Base-by-base conservation (phyloP, 2,888 invertebrate species). In the Drosophila anomalipes region DNA sequence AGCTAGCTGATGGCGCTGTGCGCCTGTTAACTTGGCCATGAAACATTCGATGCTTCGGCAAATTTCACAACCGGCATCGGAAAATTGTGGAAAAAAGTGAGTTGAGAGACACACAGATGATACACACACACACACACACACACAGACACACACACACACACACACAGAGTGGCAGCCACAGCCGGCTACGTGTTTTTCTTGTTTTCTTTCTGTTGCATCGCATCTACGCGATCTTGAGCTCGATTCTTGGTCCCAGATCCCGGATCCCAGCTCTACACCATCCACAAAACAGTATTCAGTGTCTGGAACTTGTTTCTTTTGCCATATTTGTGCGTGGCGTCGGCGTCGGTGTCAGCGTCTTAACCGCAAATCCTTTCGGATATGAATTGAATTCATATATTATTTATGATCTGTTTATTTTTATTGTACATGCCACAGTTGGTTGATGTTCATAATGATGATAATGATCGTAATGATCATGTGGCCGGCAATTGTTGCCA, bases 301-400 rank as follows among this genome's bases (percentile, higher is more conserved):
- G 53, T 58, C 69, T 68, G 64, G 65, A 86, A 86, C 86, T 82
- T 70, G 86, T 86, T 86, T 74, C 66, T 63, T 47, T 33, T 28
- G 57, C 90, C 85, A 88, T 86, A 85, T 85, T 88, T 85, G 85
- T 86, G 90, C 83, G 83, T 86, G 80, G 82, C 75, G 73, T 67
- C 76, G 64, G 49, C 47, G 78, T 76, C 86, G 79, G 76, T 10
- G n/a, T 41, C 41, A 47, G 47, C 89, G 70, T 89, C 83, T 89
- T 80, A 90, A 86, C 86, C 86, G 86, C 86, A 86, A 90, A 90
- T 89, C 86, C 90, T 89, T 84, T 87, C 80, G 85, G 91, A 90
- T 90, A 90, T 88, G 91, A 89, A 90, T 89, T 90, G 79, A 87
- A 88, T 86, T 88, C 89, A 88, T 88, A 87, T 88, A 84, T 90